phyloP scores from a whole-genome alignment of 1,140 invertebrate genomes.

The Bilobella aurantiaca region DNA sequence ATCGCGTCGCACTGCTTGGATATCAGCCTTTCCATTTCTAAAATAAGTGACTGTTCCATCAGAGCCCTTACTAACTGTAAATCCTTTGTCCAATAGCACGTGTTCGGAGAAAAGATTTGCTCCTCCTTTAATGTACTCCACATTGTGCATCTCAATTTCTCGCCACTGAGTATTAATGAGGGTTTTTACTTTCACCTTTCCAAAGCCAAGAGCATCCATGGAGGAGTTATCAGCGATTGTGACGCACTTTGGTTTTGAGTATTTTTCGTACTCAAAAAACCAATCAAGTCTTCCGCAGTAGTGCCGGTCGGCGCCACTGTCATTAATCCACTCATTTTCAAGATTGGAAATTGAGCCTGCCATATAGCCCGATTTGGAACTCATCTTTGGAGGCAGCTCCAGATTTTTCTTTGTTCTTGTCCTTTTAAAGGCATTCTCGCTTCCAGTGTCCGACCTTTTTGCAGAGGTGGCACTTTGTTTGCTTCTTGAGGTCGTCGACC shows the following conservation, averaged over 20 bases:
- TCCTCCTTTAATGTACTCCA: constrained; percentile 17
- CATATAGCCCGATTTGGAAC: neutral
- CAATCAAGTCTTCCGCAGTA: constrained; percentile 18
- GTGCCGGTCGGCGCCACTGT: constrained; percentile 13
- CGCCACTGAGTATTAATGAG: constrained; percentile 8
- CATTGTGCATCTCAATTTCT: constrained; percentile 3
- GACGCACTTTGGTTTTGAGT: neutral
- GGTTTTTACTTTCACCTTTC: constrained; percentile 14
- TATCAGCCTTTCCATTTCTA: neutral
- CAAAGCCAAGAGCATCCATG: neutral
- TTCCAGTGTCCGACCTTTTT: neutral
- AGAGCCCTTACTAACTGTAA: neutral
- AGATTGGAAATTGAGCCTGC: neutral
- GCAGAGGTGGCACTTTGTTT: neutral
- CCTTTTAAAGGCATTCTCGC: neutral
- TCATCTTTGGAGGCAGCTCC: neutral
- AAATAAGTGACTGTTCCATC: neutral
- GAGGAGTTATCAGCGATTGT: neutral
- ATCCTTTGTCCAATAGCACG: constrained; percentile 2
- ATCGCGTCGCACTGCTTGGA: constrained; percentile 1
- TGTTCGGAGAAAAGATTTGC: constrained; percentile 18
- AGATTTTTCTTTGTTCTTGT: neutral
- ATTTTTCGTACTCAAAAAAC: constrained; percentile 16
- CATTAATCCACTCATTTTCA: constrained; percentile 1
- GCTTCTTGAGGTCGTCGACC: neutral